Percentiles rank a stretch among this genome's conserved stretches.
Evolutionary conservation across 2,797 vertebrate species (phyloP).

Genomic region (Apodemus agrarius): DNA sequence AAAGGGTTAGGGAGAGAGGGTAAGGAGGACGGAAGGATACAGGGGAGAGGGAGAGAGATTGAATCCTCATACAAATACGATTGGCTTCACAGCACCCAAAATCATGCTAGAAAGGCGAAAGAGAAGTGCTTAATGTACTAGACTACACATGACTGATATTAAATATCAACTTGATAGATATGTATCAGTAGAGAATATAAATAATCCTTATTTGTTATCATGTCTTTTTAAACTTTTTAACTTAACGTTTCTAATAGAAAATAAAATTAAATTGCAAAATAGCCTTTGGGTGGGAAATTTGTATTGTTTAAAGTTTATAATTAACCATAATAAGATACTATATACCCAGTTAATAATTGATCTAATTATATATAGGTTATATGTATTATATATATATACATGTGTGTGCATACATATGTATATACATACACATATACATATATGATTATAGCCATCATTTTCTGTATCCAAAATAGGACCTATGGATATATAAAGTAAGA

Average conservation of each 20-base stretch:
- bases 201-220: constrained; percentile 3
- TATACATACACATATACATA: no score
- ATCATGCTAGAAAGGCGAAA: constrained; percentile 25
- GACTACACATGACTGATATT: constrained; percentile 35
- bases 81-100: constrained; percentile 12
- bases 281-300: constrained; percentile 38
- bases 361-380: not conserved
- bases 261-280: constrained; percentile 25
- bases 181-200: not conserved
- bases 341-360: not conserved
- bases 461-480: not conserved
- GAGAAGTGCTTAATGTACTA: constrained; percentile 58
- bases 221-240: constrained; percentile 39
- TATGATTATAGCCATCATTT: constrained; percentile 26
- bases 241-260: constrained; percentile 27
- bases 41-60: not conserved
- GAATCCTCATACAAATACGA: constrained; percentile 17
- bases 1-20: no score
- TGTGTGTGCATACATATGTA: not conserved
- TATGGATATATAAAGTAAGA: constrained; percentile 11
- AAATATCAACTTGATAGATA: constrained; percentile 30
- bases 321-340: not conserved
- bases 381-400: no score
- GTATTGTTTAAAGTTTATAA: constrained; percentile 38
- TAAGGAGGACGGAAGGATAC: no score